A percentile compares a stretch with the other conserved stretches of the same genome.
Conservation (phyloP, 2,113 vertebrate species). For the Silurus glanis region DNA sequence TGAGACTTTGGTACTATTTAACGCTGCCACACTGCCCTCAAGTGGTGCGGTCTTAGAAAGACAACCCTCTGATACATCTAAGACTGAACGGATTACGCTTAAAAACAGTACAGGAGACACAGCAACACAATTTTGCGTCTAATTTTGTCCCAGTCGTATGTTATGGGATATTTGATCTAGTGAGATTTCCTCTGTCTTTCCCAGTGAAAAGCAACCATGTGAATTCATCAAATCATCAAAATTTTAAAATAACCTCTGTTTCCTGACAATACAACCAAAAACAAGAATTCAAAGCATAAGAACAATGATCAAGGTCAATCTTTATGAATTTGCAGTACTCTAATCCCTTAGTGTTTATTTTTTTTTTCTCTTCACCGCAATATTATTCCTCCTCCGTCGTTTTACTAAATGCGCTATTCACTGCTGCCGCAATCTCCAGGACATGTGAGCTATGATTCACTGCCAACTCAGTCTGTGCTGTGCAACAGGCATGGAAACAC, state of each 20-base stretch:
- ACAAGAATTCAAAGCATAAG: neutral
- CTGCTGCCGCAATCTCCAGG: neutral
- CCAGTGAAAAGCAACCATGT: neutral
- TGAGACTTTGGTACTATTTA: neutral
- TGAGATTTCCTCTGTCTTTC: neutral
- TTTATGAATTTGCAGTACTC: neutral
- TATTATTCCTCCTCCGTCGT: neutral
- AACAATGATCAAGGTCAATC: neutral
- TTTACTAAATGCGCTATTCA: neutral
- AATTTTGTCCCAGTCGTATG: neutral
- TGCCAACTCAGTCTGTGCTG: neutral
- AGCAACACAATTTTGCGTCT: neutral
- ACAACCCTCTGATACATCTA: neutral
- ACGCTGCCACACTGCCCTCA: constrained; percentile 68
- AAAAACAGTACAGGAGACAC: neutral
- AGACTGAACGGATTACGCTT: neutral
- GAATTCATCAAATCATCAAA: neutral
- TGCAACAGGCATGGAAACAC: neutral
- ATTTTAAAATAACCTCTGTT: neutral
- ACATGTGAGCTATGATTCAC: constrained; percentile 1
- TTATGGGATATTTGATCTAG: neutral
- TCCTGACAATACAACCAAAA: neutral
- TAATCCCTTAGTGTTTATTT: neutral
- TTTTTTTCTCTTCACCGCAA: neutral
- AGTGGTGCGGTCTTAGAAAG: constrained; percentile 57